phyloP scores from a whole-genome alignment of 2,113 vertebrate genomes.

The Acrocephalus kingi region DNA sequence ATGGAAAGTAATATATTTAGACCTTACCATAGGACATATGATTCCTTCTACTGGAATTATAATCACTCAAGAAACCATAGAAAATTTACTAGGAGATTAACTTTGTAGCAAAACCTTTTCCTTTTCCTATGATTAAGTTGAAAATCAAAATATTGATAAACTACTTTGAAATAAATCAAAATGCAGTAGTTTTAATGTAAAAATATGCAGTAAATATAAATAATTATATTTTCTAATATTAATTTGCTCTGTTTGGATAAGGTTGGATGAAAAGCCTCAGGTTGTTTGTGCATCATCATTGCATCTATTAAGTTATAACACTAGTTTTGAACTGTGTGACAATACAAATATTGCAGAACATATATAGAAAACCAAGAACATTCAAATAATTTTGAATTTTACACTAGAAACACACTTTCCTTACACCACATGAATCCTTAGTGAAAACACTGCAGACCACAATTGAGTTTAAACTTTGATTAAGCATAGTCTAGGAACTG shows the following conservation, averaged over 20 bases:
- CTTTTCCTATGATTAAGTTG: not conserved
- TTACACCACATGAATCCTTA: not conserved
- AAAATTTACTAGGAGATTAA: not conserved
- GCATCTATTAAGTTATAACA: not conserved
- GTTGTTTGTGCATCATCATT: not conserved
- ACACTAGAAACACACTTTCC: not conserved
- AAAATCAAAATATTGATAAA: not conserved
- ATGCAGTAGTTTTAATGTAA: not conserved
- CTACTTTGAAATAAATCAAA: not conserved
- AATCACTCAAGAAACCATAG: not conserved
- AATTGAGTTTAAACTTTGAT: not conserved
- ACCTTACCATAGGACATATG: not conserved
- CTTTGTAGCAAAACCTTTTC: not conserved
- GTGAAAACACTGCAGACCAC: not conserved
- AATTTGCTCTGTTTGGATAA: not conserved
- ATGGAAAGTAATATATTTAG: not conserved
- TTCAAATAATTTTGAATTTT: not conserved
- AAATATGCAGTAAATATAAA: not conserved
- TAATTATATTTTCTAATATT: not conserved
- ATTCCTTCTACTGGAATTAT: not conserved
- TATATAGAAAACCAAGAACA: not conserved
- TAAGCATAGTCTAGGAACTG: not conserved
- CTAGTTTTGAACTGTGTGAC: not conserved
- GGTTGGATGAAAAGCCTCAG: not conserved
- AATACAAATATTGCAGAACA: not conserved